Evolutionary conservation across 2,888 invertebrate species (phyloP).

Genomic region (Drosophila cracens): DNA sequence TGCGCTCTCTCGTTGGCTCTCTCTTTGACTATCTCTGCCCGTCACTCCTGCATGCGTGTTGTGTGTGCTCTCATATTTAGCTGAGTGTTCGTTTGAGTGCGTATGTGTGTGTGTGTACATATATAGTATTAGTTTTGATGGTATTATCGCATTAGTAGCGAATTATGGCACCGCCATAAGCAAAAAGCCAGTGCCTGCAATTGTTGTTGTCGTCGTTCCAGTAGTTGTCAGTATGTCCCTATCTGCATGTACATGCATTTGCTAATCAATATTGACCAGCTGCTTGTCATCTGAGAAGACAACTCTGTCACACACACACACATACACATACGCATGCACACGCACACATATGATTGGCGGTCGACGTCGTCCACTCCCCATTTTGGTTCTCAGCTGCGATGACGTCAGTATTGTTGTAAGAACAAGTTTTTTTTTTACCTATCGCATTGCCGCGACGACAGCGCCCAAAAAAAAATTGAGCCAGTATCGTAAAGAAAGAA

Average conservation of each 20-base stretch:
- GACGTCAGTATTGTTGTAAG: conserved; percentile 77
- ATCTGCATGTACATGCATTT: conserved; percentile 22
- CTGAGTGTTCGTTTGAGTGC: conserved; percentile 11
- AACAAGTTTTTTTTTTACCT: conserved; percentile 62
- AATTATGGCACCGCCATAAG: conserved; percentile 55
- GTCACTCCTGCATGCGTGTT: conserved; percentile 39
- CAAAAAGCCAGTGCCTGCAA: conserved; percentile 27
- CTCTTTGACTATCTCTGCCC: conserved; percentile 22
- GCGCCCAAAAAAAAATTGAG: conserved; percentile 23
- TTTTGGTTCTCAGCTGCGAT: conserved; percentile 80
- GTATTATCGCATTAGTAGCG: conserved; percentile 70
- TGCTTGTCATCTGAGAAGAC: conserved; percentile 49
- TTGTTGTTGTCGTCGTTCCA: conserved; percentile 4
- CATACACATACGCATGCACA: conserved; percentile 9
- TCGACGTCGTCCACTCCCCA: conserved; percentile 81
- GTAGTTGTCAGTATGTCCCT: conserved; percentile 20
- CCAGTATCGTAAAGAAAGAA: conserved; percentile 31
- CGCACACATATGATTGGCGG: conserved; percentile 65
- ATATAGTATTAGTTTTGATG: conserved; percentile 54
- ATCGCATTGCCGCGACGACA: conserved; percentile 9
- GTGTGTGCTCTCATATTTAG: conserved; percentile 29
- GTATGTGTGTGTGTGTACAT: conserved; percentile 23
- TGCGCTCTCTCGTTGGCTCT: conserved; percentile 24
- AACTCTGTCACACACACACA: conserved; percentile 26
- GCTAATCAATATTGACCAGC: conserved; percentile 75